Evolutionary conservation across 2,113 vertebrate species (phyloP), one percentile per base, ranked within the genome.

Genomic region (Tragelaphus imberbis): DNA sequence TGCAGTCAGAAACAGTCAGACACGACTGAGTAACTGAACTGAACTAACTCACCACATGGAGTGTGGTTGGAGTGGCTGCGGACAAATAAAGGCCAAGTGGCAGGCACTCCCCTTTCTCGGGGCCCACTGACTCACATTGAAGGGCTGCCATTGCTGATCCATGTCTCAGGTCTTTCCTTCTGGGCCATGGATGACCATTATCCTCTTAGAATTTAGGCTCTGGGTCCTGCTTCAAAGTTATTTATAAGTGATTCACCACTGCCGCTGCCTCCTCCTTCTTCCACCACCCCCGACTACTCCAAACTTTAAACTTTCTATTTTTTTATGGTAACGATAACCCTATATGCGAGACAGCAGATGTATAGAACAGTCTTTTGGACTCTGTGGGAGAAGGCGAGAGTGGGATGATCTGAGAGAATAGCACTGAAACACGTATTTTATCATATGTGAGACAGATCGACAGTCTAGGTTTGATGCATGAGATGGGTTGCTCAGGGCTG

Each of bases 41-140:
- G 11, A 61, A 25, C 58, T 59, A 61, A 59, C 58, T 59, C 58
- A 59, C 63, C 63, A 68, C 33, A 9, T 4, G 33, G 16, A 68
- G 63, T n/a, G 63, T n/a, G 63, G 7, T 0, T 65, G 63, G 63
- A 19, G 33, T 68, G 33, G 65, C 65, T 68, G 33, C 65, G 10
- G 65, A n/a, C 68, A 75, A 12, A 36, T 40, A 71, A 36, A 36
- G 68, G n/a, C n/a, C 68, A 71, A 5, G 19, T 71, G 19, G n/a
- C 68, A 71, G 10, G n/a, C 19, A 71, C 6, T 71, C n/a, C 9
- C 68, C n/a, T 71, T 23, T 71, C 68, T 40, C 5, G 0, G 68
- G n/a, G 9, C 9, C 17, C 1, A 1, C 68, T 71, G 68, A 40
- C n/a, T 71, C 68, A 40, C n/a, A 71, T 0, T 71, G n/a, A 71